These are phyloP conservation scores for Acrossocheilus wenchowensis DNA, from an alignment of 2,797 vertebrate genomes.

Conservation along the genomic window DNA sequence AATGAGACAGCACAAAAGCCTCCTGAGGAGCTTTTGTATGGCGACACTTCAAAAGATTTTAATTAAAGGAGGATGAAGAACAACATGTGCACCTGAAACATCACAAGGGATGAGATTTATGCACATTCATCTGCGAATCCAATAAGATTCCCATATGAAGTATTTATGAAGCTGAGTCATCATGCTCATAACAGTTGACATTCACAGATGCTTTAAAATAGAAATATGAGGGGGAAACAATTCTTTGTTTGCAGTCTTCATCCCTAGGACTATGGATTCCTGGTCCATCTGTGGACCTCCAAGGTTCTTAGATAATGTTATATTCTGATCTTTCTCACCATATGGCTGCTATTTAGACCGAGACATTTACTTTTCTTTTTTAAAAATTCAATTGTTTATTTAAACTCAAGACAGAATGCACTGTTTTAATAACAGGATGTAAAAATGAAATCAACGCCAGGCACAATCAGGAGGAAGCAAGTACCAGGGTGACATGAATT, in stretches of 20 bases:
- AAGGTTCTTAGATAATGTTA: slow-evolving; percentile 36
- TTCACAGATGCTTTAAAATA: slow-evolving; percentile 25
- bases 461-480: not conserved
- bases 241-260: not conserved
- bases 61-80: slow-evolving; percentile 39
- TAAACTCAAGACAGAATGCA: not conserved
- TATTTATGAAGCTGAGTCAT: slow-evolving; percentile 16
- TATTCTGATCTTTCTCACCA: slow-evolving; percentile 37
- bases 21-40: not conserved
- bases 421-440: slow-evolving; percentile 17
- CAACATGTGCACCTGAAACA: slow-evolving; percentile 2
- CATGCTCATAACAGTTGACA: slow-evolving; percentile 12
- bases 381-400: not conserved
- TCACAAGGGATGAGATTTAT: slow-evolving; percentile 6
- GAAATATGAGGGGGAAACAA: slow-evolving; percentile 14
- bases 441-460: slow-evolving; percentile 4
- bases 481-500: slow-evolving; percentile 11
- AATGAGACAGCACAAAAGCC: slow-evolving; percentile 28
- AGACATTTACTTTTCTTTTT: not conserved
- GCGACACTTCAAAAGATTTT: not conserved
- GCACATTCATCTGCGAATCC: slow-evolving; percentile 2
- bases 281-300: slow-evolving; percentile 44
- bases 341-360: slow-evolving; percentile 38
- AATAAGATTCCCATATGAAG: slow-evolving; percentile 24
- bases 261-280: not conserved